Conservation (phyloP, 2,113 vertebrate species). For the Pungitius pungitius region DNA sequence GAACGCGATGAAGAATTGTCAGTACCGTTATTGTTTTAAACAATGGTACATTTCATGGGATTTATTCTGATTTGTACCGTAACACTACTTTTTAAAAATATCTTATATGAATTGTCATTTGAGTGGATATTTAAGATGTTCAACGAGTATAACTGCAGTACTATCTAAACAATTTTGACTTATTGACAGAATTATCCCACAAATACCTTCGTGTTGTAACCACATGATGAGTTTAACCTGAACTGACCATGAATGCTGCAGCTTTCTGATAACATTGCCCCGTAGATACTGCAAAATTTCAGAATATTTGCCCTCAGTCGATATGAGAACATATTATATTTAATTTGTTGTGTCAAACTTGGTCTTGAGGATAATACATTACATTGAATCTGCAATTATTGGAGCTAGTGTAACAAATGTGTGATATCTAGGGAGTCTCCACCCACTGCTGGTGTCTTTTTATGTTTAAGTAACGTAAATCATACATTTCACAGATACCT, state of each 20-base stretch:
- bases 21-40: not conserved
- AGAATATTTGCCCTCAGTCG: not conserved
- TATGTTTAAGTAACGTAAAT: not conserved
- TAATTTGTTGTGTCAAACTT: not conserved
- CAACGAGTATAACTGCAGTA: not conserved
- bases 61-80: not conserved
- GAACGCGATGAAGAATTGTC: not conserved
- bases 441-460: not conserved
- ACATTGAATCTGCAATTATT: not conserved
- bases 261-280: not conserved
- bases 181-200: not conserved
- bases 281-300: not conserved
- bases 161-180: not conserved
- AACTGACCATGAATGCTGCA: not conserved
- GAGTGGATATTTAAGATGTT: not conserved
- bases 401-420: not conserved
- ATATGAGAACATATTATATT: not conserved
- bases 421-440: not conserved
- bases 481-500: slow-evolving; percentile 82
- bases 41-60: not conserved
- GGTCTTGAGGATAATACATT: not conserved
- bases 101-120: not conserved
- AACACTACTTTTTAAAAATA: not conserved
- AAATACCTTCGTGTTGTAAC: not conserved
- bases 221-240: not conserved